These are phyloP conservation scores for Thomomys bottae DNA, from an alignment of 2,113 vertebrate genomes.

Conservation along the genomic window DNA sequence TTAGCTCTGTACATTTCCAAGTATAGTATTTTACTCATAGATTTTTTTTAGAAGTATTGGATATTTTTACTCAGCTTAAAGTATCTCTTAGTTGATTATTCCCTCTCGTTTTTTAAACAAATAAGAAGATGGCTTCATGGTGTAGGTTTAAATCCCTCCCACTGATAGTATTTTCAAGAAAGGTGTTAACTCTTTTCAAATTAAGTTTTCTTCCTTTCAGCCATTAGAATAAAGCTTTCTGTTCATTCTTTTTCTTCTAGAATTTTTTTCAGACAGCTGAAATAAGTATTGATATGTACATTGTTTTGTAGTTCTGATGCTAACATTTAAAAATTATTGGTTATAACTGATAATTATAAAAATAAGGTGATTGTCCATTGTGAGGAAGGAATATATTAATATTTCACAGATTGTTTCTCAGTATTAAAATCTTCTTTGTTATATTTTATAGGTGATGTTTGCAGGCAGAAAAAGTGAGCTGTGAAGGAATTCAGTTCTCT, in stretches of 20 bases:
- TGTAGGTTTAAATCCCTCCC: neutral
- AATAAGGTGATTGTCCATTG: neutral
- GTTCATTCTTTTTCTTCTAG: neutral
- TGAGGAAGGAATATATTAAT: neutral
- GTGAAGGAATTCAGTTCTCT: slow-evolving; percentile 10
- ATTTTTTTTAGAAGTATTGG: neutral
- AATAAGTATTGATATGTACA: neutral
- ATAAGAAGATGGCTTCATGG: neutral
- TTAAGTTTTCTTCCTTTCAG: slow-evolving; percentile 14
- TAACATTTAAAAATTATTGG: neutral
- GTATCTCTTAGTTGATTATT: neutral
- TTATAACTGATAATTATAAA: slow-evolving; percentile 26
- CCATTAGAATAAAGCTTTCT: slow-evolving; percentile 32
- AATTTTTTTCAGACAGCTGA: too few relatives aligned
- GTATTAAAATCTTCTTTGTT: slow-evolving; percentile 41
- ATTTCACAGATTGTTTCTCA: slow-evolving; percentile 8
- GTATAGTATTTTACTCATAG: neutral
- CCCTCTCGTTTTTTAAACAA: too few relatives aligned
- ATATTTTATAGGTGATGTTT: slow-evolving; percentile 73
- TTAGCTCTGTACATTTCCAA: slow-evolving; percentile 30
- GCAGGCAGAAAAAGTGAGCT: slow-evolving; percentile 25
- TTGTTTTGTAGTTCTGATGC: neutral
- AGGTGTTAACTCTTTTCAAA: slow-evolving; percentile 14
- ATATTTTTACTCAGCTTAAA: neutral
- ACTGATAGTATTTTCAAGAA: slow-evolving; percentile 20